Evolutionary conservation across 2,113 vertebrate genomes (phyloP).

Genomic region (Anguilla japonica): DNA sequence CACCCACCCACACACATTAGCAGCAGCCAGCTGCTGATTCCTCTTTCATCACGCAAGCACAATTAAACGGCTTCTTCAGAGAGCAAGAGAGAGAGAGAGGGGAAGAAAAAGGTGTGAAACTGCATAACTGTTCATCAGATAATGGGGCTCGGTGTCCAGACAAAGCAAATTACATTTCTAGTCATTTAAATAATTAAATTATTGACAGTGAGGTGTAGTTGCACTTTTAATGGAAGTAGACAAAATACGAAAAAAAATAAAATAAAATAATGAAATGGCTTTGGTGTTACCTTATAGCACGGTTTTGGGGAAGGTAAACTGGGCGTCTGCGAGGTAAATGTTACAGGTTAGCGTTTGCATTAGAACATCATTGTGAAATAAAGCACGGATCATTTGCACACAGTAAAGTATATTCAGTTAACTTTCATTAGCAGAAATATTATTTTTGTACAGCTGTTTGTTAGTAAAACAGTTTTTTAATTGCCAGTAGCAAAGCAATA

Average conservation of each 20-base stretch:
- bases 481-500: background rate
- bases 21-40: too few relatives aligned
- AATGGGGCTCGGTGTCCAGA: background rate
- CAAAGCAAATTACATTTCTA: background rate
- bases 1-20: too few relatives aligned
- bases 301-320: background rate
- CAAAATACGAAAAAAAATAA: background rate
- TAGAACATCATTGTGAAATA: background rate
- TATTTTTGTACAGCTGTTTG: background rate
- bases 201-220: background rate
- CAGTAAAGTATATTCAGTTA: background rate
- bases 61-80: background rate
- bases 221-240: background rate
- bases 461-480: background rate
- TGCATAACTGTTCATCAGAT: background rate
- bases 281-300: background rate
- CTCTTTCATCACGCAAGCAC: too few relatives aligned
- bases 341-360: conserved; percentile 3
- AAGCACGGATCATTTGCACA: background rate
- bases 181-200: background rate
- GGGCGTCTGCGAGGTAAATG: conserved; percentile 5
- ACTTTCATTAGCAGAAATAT: background rate
- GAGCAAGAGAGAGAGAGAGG: too few relatives aligned
- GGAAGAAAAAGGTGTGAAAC: background rate
- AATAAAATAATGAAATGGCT: background rate